These are phyloP conservation scores for Amiota mariae DNA, from an alignment of 2,888 invertebrate genomes.

Conservation along the genomic window DNA sequence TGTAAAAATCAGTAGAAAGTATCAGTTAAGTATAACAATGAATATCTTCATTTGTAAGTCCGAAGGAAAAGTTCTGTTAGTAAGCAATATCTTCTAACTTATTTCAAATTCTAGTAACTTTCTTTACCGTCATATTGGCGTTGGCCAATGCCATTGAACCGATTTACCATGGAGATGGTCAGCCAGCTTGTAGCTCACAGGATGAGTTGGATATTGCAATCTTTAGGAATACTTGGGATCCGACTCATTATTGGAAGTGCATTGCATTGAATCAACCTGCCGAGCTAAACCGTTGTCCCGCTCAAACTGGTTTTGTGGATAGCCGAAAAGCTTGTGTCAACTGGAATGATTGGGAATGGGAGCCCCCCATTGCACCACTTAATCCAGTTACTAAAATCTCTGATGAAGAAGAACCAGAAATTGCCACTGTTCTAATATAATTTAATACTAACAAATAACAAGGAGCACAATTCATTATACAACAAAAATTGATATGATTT, in stretches of 20 bases:
- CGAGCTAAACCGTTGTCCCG: constrained; percentile 49
- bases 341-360: constrained; percentile 67
- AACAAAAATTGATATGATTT: too few species aligned
- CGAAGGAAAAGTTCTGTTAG: too few species aligned
- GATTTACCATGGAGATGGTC: constrained; percentile 54
- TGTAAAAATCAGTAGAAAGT: neutral
- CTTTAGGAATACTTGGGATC: constrained; percentile 63
- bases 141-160: constrained; percentile 29
- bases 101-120: constrained; percentile 25
- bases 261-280: constrained; percentile 52
- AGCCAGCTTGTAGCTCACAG: constrained; percentile 60
- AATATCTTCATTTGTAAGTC: constrained; percentile 10
- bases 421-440: neutral
- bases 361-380: constrained; percentile 52
- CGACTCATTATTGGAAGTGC: constrained; percentile 66
- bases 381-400: neutral
- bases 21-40: constrained; percentile 7
- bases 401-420: neutral
- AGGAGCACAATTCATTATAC: too few species aligned
- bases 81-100: too few species aligned
- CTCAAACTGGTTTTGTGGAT: constrained; percentile 54
- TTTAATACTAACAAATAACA: too few species aligned
- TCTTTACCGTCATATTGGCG: constrained; percentile 48
- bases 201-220: constrained; percentile 53
- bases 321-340: constrained; percentile 59